Percentiles rank a stretch among this genome's conserved stretches.
Conservation (phyloP, 2,888 invertebrate genomes). For the Scaptomyza cyrtandrae region DNA sequence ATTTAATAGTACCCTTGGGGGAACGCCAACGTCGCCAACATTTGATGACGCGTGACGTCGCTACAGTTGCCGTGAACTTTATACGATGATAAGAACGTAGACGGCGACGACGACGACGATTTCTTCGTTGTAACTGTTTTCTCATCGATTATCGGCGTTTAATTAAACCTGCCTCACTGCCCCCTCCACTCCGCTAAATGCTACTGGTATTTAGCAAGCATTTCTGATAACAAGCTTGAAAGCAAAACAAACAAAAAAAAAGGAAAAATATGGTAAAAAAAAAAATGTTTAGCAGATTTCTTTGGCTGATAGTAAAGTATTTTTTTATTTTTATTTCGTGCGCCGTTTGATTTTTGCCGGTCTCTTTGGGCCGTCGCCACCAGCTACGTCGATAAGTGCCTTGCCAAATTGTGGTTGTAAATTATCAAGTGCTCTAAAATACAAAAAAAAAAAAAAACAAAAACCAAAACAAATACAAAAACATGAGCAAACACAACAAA, state of each 20-base stretch:
- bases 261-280: slow-evolving; percentile 48
- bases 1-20: slow-evolving; percentile 35
- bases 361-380: slow-evolving; percentile 20
- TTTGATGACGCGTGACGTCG: slow-evolving; percentile 51
- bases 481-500: slow-evolving; percentile 18
- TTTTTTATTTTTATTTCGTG: slow-evolving; percentile 39
- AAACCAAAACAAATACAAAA: not conserved
- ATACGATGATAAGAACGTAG: slow-evolving; percentile 50
- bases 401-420: slow-evolving; percentile 72
- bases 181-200: slow-evolving; percentile 52
- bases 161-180: slow-evolving; percentile 58
- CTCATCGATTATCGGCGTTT: slow-evolving; percentile 74
- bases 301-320: slow-evolving; percentile 63
- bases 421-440: slow-evolving; percentile 56
- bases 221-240: slow-evolving; percentile 54
- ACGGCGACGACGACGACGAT: slow-evolving; percentile 9
- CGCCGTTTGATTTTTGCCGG: slow-evolving; percentile 68
- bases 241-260: slow-evolving; percentile 25
- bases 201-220: slow-evolving; percentile 77
- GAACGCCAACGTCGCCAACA: slow-evolving; percentile 17
- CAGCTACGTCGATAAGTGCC: slow-evolving; percentile 54
- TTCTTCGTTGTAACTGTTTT: slow-evolving; percentile 64
- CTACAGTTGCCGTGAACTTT: slow-evolving; percentile 53
- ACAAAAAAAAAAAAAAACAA: slow-evolving; percentile 9
- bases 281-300: slow-evolving; percentile 65